Base-by-base conservation (phyloP, 1,140 invertebrate genomes). In the Papilio polytes region DNA sequence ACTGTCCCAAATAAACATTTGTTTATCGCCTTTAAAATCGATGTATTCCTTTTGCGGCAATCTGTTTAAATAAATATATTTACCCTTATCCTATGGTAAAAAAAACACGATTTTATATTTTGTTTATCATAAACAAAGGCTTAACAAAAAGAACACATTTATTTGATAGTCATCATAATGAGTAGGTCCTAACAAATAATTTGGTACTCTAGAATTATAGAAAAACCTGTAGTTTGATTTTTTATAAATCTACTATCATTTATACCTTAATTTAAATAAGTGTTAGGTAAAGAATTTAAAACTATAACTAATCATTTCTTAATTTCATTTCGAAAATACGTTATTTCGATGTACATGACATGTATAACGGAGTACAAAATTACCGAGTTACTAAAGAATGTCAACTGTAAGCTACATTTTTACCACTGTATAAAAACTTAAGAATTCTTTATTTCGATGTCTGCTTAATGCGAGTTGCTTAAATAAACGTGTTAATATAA, bases 1-100 rank as follows among this genome's bases (percentile, higher is more conserved):
- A 70, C 63, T 26, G 51, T 78, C 74, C 74, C 31, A n/a, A 78
- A 78, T 78, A 78, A 78, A 78, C 51, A 78, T 59, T 56, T 78
- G 18, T 78, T 78, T 56, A 78, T 78, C 51, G 13, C 51, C 74
- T 41, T 78, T 78, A 56, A 56, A 51, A 76, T 76, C 74, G 53
- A 76, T 53, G 26, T 18, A 46, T 51, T 26, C 22, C 12, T 22
- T 20, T 53, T 15, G 12, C 20, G 48, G 48, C 15, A 53, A 53
- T 56, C 53, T 20, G 53, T 56, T 56, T 56, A 56, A 56, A 56
- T n/a, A 56, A 56, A 56, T n/a, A 18, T 20, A 56, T 56, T 9
- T 8, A 56, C 18, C 18, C 48, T 56, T 56, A 20, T 20, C n/a
- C 20, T 20, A 8, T 20, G 8, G 9, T 56, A 9, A 56, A n/a